Evolutionary conservation across 2,888 invertebrate species (phyloP), one percentile per base, ranked within the genome.

Genomic region (Phortica magna): DNA sequence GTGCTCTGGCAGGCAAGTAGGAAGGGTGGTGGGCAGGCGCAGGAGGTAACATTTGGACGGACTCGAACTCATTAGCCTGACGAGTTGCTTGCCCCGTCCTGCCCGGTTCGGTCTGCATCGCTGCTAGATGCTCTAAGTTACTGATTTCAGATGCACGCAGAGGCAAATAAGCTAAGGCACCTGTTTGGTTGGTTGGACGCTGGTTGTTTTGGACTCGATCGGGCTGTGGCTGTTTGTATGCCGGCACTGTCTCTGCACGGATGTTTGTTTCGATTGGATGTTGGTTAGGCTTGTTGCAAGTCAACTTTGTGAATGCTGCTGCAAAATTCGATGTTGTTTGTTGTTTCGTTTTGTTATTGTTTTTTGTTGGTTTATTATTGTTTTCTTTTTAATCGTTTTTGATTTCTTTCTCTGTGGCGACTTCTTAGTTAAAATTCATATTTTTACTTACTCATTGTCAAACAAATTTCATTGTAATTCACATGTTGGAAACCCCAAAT

Each of bases 21-120:
- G 31, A 31, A 31, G 31, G 31, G 31, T 31, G 31, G 31, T 3
- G 31, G 31, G 31, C 31, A 48, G 48, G 48, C 48, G 48, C 48
- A 48, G 10, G 10, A 48, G 31, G 14, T 14, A 48, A 12, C 48
- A 48, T 12, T 48, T 14, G 59, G 19, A 22, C 59, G 22, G 59
- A 61, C 59, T 17, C 22, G 22, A 61, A 22, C 59, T 61, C 59
- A 61, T 61, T 61, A 61, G 59, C 59, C 59, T n/a, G 19, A 61
- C 59, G 59, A 61, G 19, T 61, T 61, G 17, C 59, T 22, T 61
- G 19, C 10, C 17, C 59, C 22, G 59, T 19, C 10, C 17, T 19
- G 48, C 48, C 14, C 10, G 10, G 9, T 14, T 48, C 48, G 14
- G 48, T 2, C 48, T 48, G 48, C 48, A 48, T 12, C 48, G 48